These are phyloP conservation scores for Lepidonotus clava DNA, from an alignment of 2,888 invertebrate species.

Conservation along the genomic window DNA sequence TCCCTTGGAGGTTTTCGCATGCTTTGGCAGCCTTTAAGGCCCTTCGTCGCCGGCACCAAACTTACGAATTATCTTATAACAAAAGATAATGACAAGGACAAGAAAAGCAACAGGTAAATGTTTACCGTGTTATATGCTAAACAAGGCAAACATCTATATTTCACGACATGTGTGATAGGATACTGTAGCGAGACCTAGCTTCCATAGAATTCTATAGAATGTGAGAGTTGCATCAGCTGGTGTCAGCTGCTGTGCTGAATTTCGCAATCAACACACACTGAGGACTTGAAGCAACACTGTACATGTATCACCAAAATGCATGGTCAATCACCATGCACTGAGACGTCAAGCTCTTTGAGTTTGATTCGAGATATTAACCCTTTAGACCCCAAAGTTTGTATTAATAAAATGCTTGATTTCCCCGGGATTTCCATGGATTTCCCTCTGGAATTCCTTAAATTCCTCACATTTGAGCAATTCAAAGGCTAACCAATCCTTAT, in stretches of 20 bases:
- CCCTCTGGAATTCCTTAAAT: too few relatives aligned
- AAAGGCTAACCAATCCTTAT: too few relatives aligned
- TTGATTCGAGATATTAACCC: too few relatives aligned
- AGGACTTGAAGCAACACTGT: background rate
- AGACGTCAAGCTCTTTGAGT: too few relatives aligned
- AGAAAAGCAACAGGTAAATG: background rate
- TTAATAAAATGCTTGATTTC: too few relatives aligned
- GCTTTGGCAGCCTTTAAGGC: constrained; percentile 24
- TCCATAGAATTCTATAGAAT: too few relatives aligned
- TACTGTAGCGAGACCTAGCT: background rate
- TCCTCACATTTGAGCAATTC: too few relatives aligned
- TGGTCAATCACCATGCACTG: too few relatives aligned
- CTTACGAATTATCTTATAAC: constrained; percentile 25
- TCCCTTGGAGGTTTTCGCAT: constrained; percentile 33
- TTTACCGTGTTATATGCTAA: background rate
- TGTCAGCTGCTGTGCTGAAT: background rate
- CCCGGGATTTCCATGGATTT: too few relatives aligned
- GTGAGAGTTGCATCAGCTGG: background rate
- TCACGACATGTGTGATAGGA: background rate
- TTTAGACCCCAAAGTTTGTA: too few relatives aligned
- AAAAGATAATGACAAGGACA: background rate
- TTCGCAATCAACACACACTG: background rate
- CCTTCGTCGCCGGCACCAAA: constrained; percentile 37
- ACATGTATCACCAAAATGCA: too few relatives aligned
- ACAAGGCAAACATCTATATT: background rate